Conservation (phyloP, 2,797 vertebrate species). For the Pantherophis alleghaniensis region DNA sequence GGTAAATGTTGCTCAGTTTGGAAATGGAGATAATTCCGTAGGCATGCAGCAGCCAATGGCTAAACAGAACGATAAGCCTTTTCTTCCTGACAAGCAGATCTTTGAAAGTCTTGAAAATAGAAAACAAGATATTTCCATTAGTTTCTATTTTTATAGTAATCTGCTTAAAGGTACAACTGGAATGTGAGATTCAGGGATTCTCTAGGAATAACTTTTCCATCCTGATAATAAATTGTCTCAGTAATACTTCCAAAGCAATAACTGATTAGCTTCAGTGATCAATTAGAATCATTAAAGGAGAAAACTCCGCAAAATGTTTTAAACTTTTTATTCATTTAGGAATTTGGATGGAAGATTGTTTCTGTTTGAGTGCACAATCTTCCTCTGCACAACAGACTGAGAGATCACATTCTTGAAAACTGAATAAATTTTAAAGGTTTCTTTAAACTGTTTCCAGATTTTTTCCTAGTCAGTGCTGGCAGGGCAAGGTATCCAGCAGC, state of each 20-base stretch:
- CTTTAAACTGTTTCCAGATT: not conserved
- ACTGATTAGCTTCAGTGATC: not conserved
- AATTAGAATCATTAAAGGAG: not conserved
- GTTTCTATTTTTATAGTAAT: not conserved
- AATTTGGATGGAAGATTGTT: not conserved
- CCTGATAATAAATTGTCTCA: not conserved
- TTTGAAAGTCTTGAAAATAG: conserved; percentile 83
- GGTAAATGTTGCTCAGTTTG: conserved; percentile 88
- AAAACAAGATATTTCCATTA: not conserved
- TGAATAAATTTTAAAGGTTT: not conserved
- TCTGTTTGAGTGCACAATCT: not conserved
- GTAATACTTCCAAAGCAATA: not conserved
- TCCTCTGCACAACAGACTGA: not conserved
- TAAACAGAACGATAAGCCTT: conserved; percentile 92
- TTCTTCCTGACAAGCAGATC: conserved; percentile 94
- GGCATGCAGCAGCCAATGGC: conserved; percentile 95
- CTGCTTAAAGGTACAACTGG: not conserved
- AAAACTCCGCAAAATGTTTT: not conserved
- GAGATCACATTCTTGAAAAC: not conserved
- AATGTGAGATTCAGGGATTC: not conserved
- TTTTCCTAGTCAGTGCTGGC: not conserved
- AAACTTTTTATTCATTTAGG: not conserved
- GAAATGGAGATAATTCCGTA: conserved; percentile 98
- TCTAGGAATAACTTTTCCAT: not conserved
- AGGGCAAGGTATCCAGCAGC: not conserved